Evolutionary conservation across 2,797 vertebrate genomes (phyloP), one percentile per base, ranked within the genome.

Genomic region (Galaxias olidus): DNA sequence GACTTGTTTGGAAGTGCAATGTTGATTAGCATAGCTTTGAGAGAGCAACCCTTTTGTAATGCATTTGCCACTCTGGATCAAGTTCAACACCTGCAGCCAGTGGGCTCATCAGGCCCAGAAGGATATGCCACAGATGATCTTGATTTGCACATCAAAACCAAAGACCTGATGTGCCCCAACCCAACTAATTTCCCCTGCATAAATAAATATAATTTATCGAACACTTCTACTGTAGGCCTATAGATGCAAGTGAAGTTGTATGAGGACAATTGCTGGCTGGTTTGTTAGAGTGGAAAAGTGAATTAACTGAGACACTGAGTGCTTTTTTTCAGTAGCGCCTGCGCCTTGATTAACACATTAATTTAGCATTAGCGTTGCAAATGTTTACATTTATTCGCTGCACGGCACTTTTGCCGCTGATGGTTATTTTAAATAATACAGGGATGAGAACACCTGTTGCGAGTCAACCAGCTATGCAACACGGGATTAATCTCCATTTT

Each of bases 21-120:
- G 86, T 73, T 87, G 81, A 92, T 92, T 89, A 89, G 85, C 87
- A 86, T 89, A 78, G 83, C 89, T 92, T 89, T 91, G 87, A 91
- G 80, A 80, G 76, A 87, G 79, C 75, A 78, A 71, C 49, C 50
- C 80, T 78, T 88, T 90, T 87, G 81, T 89, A 80, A 80, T 81
- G 78, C 70, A 65, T 86, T 88, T 82, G 82, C 80, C 86, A 79
- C 53, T 66, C 79, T 83, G 83, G 86, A 89, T 88, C 80, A 89
- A 83, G 81, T 84, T 84, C 81, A 86, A 85, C 89, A 87, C 89
- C 88, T 82, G 85, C 84, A 80, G 82, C 84, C 80, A 76, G 2
- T 47, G 42, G 74, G 78, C 65, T 78, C 65, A 76, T 80, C 84
- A 77, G 30, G 79, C 82, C 62, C 68, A 65, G 59, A 83, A 78